Base-by-base conservation (phyloP, 1,140 invertebrate genomes). In the Drosophila biarmipes region DNA sequence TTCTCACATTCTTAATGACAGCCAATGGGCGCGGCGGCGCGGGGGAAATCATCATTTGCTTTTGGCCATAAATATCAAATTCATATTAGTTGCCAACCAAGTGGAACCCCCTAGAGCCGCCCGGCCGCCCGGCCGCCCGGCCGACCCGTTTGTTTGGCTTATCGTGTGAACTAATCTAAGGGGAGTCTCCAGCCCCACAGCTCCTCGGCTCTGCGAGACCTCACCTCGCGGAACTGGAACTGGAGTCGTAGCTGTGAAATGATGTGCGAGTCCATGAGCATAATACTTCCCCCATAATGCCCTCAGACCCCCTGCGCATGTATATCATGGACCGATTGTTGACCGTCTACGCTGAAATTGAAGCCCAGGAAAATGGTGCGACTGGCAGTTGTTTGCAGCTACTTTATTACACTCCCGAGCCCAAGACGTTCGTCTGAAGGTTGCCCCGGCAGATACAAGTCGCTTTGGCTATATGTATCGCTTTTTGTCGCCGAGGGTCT, bases 111-210 rank as follows among this genome's bases (percentile, higher is more conserved):
- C 55, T 72, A 53, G 52, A 42, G 29, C 57, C 49, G 43, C 12
- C 12, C 52, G 48, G 40, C 19, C 58, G n/a, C n/a, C n/a, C n/a
- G n/a, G 29, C 57, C 49, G 43, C 12, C n/a, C 52, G 48, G 40
- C 19, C 73, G 57, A 52, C 40, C 58, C 73, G 57, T 58, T 80
- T 73, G 49, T 71, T 58, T 56, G 84, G 82, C 79, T 89, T 87
- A 89, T 87, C 82, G 82, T 87, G 82, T 87, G 82, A 87, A 87
- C 82, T 82, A 89, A 89, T 87, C 84, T 87, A 61, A 78, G 43
- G 34, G 43, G 35, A 52, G 29, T 63, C 40, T 24, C 21, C 34
- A 14, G 10, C 7, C 10, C 27, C 7, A 7, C 27, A 29, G 8
- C 6, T 29, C 27, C 8, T 29, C 27, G 27, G 5, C 6, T 29